Evolutionary conservation across 1,140 invertebrate species (phyloP), one percentile per base, ranked within the genome.

Genomic region (Stenopsyche tienmushanensis): DNA sequence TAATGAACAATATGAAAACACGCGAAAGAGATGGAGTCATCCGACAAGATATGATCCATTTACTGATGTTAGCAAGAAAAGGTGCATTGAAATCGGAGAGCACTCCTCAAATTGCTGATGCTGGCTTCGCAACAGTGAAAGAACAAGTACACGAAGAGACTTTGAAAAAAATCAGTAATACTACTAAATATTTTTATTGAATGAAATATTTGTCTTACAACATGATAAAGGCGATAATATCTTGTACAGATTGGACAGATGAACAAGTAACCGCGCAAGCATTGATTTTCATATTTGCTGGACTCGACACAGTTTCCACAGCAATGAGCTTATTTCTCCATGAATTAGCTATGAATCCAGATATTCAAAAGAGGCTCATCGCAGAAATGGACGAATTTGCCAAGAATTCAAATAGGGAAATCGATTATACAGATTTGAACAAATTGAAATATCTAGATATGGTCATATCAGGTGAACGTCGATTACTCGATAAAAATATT

Each of bases 1-100:
- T 84, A 1, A 54, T 77, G 13, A 73, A 77, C 54, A 80, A 81
- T n/a, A 79, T 86, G 65, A 75, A 78, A 47, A 76, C 76, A 23
- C 75, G 83, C 3, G 73, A 80, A 64, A 73, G 78, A 53, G 68
- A 82, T 29, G 75, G 79, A 3, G 80, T 83, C 9, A 71, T 74
- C 0, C 71, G 82, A 9, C 79, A 79, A 0, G 83, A 84, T 67
- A 82, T 84, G 81, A 76, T 84, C 7, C 79, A 84, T 65, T 72
- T 83, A 42, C 71, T 84, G 42, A 78, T 83, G 76, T 76, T 83
- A 58, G 76, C 75, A 0, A 77, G 74, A 62, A 72, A 73, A 34
- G 73, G 76, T 24, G 65, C 71, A 7, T 20, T 70, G 9, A 17
- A 13, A 29, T 3, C n/a, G 8, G 52, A 54, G 1, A 15, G 39